These are phyloP conservation scores for Grammomys surdaster DNA, from an alignment of 2,113 vertebrate genomes.

Conservation along the genomic window DNA sequence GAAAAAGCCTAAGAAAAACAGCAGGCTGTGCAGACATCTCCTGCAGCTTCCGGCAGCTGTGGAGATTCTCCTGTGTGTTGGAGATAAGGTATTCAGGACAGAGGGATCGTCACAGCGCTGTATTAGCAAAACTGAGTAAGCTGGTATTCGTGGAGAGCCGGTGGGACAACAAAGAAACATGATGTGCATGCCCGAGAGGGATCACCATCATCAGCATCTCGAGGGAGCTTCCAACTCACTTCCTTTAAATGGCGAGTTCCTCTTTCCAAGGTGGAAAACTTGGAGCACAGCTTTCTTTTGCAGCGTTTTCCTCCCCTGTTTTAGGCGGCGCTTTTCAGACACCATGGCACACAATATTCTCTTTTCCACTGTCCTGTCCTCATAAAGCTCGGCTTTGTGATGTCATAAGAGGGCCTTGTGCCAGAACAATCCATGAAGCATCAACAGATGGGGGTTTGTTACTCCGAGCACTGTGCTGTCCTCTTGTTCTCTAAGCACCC, in stretches of 20 bases:
- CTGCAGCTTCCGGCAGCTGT: neutral
- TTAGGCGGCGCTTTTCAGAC: neutral
- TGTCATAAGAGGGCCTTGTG: neutral
- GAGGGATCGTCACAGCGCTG: neutral
- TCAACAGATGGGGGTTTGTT: neutral
- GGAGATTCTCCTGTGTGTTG: neutral
- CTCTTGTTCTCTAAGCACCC: conserved; percentile 3
- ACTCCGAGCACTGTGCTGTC: neutral
- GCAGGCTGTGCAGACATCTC: neutral
- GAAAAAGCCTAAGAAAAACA: neutral
- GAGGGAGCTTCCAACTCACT: neutral
- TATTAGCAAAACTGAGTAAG: neutral
- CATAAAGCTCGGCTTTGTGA: conserved; percentile 23
- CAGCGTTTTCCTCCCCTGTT: neutral
- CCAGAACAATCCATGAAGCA: conserved; percentile 39
- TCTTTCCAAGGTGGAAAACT: conserved; percentile 49
- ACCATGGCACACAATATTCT: conserved; percentile 19
- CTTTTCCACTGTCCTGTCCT: conserved; percentile 57
- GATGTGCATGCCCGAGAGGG: neutral
- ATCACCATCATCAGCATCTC: neutral
- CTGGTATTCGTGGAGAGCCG: accelerated
- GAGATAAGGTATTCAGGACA: neutral
- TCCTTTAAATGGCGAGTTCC: neutral
- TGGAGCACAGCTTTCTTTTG: neutral
- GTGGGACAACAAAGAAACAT: neutral